Evolutionary conservation across 2,113 vertebrate species (phyloP), one percentile per base, ranked within the genome.

Genomic region (Diphyllodes magnificus): DNA sequence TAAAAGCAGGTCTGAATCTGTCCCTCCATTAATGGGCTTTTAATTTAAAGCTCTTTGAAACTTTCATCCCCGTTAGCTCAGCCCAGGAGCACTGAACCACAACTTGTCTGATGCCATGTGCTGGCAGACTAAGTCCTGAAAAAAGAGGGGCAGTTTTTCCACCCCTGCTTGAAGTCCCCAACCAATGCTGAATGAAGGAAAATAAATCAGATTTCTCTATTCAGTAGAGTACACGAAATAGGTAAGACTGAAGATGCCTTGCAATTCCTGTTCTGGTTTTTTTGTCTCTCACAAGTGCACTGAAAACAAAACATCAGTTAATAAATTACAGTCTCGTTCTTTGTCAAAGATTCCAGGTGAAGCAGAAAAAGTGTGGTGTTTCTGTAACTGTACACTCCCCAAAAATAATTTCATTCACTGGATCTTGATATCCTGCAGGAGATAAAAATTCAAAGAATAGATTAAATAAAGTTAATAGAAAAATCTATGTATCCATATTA

Each of bases 1-100:
- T 86, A 88, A 89, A 91, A 94, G 57, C 82, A 69, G 31, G 13
- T 75, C 56, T 73, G 54, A 90, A 70, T 93, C 54, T 91, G 59
- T 64, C 81, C 64, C 28, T 90, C 39, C 22, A 40, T 59, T 96
- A 91, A 63, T 56, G n/a, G 21, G 17, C 31, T 92, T 97, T 91
- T 44, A 87, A 95, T 95, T 90, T 77, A 78, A 90, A 81, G 59
- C 54, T 68, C 79, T 93, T 56, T 88, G 68, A 95, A 97, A 90
- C 37, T 86, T 94, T 70, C 31, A 60, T 71, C 50, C 37, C 68
- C 1, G 0, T 80, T 64, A 89, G 57, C 19, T 44, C 66, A 79
- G 50, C 39, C 70, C 45, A 33, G 56, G 20, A 96, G 60, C 76
- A 14, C 47, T 90, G 85, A 94, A 73, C 39, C 44, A 59, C 63